A percentile compares a stretch with the other conserved stretches of the same genome.
Evolutionary conservation across 2,797 vertebrate genomes (phyloP).

Genomic region (Peromyscus eremicus): DNA sequence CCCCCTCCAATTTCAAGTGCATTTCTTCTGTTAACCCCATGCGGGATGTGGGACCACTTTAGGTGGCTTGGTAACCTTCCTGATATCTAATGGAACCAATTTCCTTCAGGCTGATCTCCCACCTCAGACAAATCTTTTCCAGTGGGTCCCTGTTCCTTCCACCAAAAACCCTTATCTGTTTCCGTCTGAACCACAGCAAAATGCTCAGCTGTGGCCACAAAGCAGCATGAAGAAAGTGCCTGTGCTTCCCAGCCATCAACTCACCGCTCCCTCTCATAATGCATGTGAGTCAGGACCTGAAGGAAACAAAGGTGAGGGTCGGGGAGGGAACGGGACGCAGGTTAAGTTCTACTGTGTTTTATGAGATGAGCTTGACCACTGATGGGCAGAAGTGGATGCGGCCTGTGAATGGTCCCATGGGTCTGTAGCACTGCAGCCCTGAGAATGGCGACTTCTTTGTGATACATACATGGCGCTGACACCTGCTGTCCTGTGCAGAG

Average conservation of each 20-base stretch:
- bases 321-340: neutral
- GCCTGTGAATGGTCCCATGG: neutral
- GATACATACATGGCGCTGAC: neutral
- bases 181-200: neutral
- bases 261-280: accelerated
- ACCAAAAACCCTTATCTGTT: neutral
- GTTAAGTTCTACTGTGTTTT: neutral
- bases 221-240: neutral
- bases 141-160: neutral
- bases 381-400: neutral
- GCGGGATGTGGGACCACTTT: neutral
- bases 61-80: neutral
- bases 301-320: neutral
- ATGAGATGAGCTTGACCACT: neutral
- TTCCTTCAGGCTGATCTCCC: neutral
- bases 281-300: neutral
- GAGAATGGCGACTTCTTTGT: neutral
- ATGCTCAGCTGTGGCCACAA: neutral
- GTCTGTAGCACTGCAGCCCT: neutral
- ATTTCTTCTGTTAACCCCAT: neutral
- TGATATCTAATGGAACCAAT: neutral
- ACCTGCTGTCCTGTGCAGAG: neutral
- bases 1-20: neutral
- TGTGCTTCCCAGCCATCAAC: too few species aligned
- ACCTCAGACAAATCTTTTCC: neutral